A percentile compares a stretch with the other conserved stretches of the same genome.
Conservation (phyloP, 2,888 invertebrate genomes). For the Imbricaverruca yamaguchii region DNA sequence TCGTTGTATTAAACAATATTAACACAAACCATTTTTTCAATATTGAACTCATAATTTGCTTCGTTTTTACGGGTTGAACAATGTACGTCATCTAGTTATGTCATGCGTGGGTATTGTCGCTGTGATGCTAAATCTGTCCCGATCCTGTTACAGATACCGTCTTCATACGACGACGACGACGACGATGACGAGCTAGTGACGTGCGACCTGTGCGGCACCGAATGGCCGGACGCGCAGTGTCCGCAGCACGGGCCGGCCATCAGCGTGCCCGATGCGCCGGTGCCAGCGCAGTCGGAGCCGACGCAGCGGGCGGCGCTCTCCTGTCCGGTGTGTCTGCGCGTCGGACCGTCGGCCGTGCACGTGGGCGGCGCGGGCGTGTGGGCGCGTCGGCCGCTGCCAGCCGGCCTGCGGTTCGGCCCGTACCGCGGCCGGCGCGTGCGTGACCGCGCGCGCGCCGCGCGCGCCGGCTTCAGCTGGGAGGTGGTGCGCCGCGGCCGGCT, state of each 20-base stretch:
- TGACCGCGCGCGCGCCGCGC: conserved; percentile 33
- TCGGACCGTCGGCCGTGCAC: conserved; percentile 34
- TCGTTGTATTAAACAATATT: no score
- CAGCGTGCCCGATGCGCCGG: conserved; percentile 35
- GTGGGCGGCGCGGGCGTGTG: conserved; percentile 36
- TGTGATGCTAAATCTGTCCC: no score
- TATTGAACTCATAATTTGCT: no score
- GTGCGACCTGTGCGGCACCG: background rate
- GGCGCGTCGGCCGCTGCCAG: conserved; percentile 36
- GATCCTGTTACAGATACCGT: no score
- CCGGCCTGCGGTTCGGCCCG: conserved; percentile 39
- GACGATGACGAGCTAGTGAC: background rate
- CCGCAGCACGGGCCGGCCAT: conserved; percentile 34
- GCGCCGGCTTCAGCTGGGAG: conserved; percentile 35
- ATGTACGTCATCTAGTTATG: no score
- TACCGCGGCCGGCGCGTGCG: conserved; percentile 31
- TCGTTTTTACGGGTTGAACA: no score
- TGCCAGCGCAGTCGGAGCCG: conserved; percentile 34
- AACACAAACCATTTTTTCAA: no score
- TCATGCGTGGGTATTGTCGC: no score
- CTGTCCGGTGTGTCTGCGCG: conserved; percentile 36
- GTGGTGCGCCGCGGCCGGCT: conserved; percentile 34
- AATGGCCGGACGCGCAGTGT: conserved; percentile 23
- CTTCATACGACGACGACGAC: no score
- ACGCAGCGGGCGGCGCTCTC: conserved; percentile 35